Percentiles rank a stretch among this genome's conserved stretches.
Conservation (phyloP, 2,113 vertebrate species). For the Oenanthe oenanthe region DNA sequence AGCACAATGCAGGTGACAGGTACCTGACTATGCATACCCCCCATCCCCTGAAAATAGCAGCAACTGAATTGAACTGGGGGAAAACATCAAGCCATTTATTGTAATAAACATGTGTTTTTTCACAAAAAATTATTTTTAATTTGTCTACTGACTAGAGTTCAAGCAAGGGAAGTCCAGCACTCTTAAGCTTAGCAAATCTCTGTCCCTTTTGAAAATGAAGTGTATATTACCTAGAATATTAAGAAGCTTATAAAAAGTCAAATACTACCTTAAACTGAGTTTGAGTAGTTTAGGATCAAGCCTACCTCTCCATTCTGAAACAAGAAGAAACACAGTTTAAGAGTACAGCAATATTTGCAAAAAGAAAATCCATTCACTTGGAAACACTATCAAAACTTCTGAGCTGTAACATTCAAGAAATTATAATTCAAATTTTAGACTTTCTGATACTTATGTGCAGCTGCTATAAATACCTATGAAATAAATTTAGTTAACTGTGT, state of each 20-base stretch:
- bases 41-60: neutral
- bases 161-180: neutral
- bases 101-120: neutral
- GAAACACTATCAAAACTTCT: neutral
- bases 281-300: constrained; percentile 52
- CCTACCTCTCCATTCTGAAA: constrained; percentile 91
- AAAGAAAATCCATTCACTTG: neutral
- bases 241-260: constrained; percentile 24
- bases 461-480: neutral
- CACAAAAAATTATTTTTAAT: neutral
- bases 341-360: neutral
- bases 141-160: neutral
- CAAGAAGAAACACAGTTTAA: constrained; percentile 63
- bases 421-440: neutral
- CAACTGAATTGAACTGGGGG: neutral
- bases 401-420: neutral
- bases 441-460: neutral
- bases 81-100: neutral
- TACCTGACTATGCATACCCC: neutral
- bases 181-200: neutral
- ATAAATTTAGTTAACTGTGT: neutral
- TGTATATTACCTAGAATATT: constrained; percentile 27
- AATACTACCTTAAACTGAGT: constrained; percentile 71
- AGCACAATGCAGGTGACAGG: neutral
- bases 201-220: neutral